These are phyloP conservation scores for Monochamus alternatus DNA, from an alignment of 2,888 invertebrate species.

Conservation along the genomic window DNA sequence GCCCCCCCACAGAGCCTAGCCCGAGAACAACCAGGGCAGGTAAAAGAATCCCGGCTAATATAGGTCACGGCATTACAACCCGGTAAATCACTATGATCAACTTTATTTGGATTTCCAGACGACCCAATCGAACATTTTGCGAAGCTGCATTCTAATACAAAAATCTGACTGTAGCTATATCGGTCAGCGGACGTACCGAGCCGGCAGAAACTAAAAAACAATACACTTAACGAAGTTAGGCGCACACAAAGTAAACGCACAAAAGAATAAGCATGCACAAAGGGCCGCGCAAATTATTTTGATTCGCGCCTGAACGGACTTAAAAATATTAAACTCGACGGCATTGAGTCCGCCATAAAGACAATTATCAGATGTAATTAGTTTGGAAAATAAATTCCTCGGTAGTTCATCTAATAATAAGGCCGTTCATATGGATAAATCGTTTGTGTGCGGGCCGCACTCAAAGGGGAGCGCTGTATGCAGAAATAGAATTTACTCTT, in stretches of 20 bases:
- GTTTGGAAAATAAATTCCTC: constrained; percentile 45
- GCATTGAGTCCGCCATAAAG: constrained; percentile 38
- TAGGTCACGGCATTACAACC: too few relatives aligned
- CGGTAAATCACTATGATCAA: too few relatives aligned
- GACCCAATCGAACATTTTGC: too few relatives aligned
- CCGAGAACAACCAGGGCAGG: too few relatives aligned
- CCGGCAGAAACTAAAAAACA: constrained; percentile 20
- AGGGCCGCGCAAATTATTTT: constrained; percentile 47
- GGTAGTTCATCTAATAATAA: constrained; percentile 39
- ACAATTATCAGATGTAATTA: constrained; percentile 51
- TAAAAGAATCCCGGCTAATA: too few relatives aligned
- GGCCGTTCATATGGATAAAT: constrained; percentile 39
- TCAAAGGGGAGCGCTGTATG: constrained; percentile 31
- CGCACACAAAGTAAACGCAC: constrained; percentile 27
- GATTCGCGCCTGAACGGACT: constrained; percentile 43
- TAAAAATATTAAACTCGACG: constrained; percentile 44
- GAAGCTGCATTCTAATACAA: too few relatives aligned
- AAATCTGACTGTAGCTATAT: not conserved
- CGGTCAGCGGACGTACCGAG: not conserved
- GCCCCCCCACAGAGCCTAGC: too few relatives aligned
- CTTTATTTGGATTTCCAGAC: too few relatives aligned
- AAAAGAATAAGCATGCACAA: constrained; percentile 37
- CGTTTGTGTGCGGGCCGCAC: constrained; percentile 28
- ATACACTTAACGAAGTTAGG: constrained; percentile 28
- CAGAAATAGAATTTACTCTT: constrained; percentile 36